Base-by-base conservation (phyloP, 2,888 invertebrate genomes). In the Elysia crispata region DNA sequence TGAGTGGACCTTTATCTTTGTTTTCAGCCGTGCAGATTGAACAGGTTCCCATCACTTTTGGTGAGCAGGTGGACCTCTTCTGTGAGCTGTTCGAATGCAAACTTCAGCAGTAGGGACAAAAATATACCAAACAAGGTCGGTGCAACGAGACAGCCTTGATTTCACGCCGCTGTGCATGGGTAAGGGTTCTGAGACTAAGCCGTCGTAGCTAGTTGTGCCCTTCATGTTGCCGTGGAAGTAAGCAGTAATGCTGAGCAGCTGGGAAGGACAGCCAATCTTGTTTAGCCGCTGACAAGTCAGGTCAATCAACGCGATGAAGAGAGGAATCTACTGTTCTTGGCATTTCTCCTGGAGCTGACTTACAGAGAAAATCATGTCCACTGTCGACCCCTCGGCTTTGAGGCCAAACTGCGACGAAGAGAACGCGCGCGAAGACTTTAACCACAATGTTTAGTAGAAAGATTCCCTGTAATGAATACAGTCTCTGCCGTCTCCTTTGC, bases 401-500 rank as follows among this genome's bases (percentile, higher is more conserved):
- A 83, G 82, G 69, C 83, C 81, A 41, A 83, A 84, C 70, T 85
- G 82, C 0, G 85, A 83, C 49, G 1, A 49, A 30, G 5, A 69
- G 18, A 20, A 64, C 62, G 3, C 67, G 62, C 23, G 74, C 74
- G 25, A 41, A 79, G 33, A 69, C 75, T 60, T 74, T 74, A 6
- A 67, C 74, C 0, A 79, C 67, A 28, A 74, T 75, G 57, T 67
- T 79, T 33, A 84, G 80, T 0, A 77, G 82, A 1, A 80, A 83
- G 50, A 84, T 83, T 23, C 81, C 82, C n/a, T 79, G n/a, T n/a
- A n/a, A n/a, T 82, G 82, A 70, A 79, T 83, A 73, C 80, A 81
- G 54, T 83, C 79, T 15, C 82, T 78, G 8, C 79, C 3, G 11
- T 85, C 77, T 0, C 81, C 84, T 31, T 85, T 83, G 80, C 83